These are phyloP conservation scores for Aspidiotus destructor DNA, from an alignment of 2,888 invertebrate genomes.

Conservation along the genomic window DNA sequence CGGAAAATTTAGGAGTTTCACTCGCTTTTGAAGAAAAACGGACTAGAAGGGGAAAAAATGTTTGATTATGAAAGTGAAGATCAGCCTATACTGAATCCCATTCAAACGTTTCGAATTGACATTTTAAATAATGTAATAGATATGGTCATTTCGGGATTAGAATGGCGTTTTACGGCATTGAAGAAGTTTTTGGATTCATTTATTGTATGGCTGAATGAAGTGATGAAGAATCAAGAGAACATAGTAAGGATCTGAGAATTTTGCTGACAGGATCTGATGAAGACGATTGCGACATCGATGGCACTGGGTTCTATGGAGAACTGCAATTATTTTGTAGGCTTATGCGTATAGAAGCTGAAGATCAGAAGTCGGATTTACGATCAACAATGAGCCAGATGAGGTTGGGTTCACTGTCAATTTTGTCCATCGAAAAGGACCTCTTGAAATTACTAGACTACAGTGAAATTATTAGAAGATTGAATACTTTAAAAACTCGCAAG, in stretches of 20 bases:
- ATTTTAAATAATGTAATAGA: neutral
- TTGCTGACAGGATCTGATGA: neutral
- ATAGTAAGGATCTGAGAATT: neutral
- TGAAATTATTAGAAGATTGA: neutral
- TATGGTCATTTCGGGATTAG: neutral
- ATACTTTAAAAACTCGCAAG: neutral
- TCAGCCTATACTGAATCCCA: neutral
- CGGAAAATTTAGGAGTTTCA: neutral
- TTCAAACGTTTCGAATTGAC: neutral
- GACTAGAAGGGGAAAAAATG: neutral
- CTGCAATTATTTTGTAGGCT: neutral
- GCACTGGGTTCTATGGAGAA: neutral
- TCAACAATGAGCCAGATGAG: neutral
- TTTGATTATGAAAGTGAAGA: neutral
- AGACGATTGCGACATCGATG: neutral
- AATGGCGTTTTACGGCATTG: neutral
- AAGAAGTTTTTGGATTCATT: neutral
- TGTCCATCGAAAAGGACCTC: neutral
- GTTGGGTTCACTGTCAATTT: neutral
- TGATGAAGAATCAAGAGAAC: neutral
- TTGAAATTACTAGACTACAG: neutral
- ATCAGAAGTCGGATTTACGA: neutral
- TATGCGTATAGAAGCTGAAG: neutral
- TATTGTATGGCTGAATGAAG: neutral
- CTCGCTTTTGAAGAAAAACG: neutral